Evolutionary conservation across 2,113 vertebrate species (phyloP), one percentile per base, ranked within the genome.

Genomic region (Microcebus lehilahytsara): DNA sequence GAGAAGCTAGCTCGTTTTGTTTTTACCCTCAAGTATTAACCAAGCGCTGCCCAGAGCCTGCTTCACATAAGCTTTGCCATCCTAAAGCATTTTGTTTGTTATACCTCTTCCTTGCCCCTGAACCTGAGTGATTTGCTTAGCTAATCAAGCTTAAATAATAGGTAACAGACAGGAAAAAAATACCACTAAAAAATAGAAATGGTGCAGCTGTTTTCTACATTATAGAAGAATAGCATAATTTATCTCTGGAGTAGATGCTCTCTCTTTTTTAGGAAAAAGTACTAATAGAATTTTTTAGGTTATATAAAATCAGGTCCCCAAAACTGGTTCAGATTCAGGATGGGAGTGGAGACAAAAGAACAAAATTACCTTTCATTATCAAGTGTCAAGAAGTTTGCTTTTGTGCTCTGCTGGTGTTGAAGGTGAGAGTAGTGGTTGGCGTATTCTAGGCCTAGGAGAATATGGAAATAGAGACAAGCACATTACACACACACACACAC

Each of bases 131-230:
- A 95, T 97, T 97, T 96, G 80, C 77, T 95, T 92, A 85, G 93
- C 51, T 96, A 97, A 96, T 96, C 86, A 93, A 81, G 87, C 67
- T 78, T 84, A 71, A 85, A 78, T 96, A 96, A 89, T 77, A 83
- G 72, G 32, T n/a, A 88, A 84, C 51, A 81, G 69, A 30, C 42
- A 93, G 19, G 17, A 6, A 5, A 60, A 34, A 72, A 62, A 72
- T n/a, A 51, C 22, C 34, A 62, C 85, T 75, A 74, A 93, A 91
- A 97, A 75, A 46, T 69, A 93, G 46, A 92, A 93, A 96, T 95
- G 86, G 5, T 96, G 19, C 80, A 96, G 85, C 80, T 96, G 83
- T 91, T 95, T 77, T 86, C 75, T 96, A 32, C 22, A 49, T 75
- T 85, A 71, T 23, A 85, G 51, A 1, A 81, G 34, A 87, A 92